Conservation (phyloP, 2,888 invertebrate genomes). For the Chymomyza amoena region DNA sequence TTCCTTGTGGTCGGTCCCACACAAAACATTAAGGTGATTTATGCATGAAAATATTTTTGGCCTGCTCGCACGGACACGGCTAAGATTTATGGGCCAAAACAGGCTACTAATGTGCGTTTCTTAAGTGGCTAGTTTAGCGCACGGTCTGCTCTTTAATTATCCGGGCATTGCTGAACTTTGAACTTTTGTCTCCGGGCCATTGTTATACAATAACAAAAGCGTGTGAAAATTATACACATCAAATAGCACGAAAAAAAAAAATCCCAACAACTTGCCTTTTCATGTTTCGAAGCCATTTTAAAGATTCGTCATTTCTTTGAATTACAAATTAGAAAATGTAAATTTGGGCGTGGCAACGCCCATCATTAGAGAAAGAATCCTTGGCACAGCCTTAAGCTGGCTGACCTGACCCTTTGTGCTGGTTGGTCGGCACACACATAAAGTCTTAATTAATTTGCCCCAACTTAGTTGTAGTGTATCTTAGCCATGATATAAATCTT, state of each 20-base stretch:
- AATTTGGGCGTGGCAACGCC: neutral
- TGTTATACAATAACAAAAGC: neutral
- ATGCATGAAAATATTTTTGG: neutral
- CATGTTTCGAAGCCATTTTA: neutral
- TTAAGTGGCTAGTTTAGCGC: neutral
- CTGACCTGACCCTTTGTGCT: neutral
- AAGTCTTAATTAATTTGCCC: neutral
- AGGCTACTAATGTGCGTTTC: neutral
- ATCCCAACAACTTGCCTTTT: neutral
- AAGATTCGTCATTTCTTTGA: neutral
- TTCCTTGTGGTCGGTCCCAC: neutral
- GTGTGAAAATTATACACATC: neutral
- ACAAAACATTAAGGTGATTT: neutral
- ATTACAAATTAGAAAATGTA: neutral
- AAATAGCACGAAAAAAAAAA: neutral
- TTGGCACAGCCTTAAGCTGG: neutral
- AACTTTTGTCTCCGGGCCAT: neutral
- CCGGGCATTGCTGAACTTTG: neutral
- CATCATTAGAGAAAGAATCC: neutral
- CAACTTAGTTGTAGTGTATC: neutral
- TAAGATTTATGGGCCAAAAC: neutral
- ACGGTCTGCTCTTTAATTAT: neutral
- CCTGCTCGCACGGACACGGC: neutral
- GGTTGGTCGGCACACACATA: neutral
- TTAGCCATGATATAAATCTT: slow-evolving; percentile 44